phyloP scores from a whole-genome alignment of 92 coral and sea anemone genomes.

The Scolanthus callimorphus region DNA sequence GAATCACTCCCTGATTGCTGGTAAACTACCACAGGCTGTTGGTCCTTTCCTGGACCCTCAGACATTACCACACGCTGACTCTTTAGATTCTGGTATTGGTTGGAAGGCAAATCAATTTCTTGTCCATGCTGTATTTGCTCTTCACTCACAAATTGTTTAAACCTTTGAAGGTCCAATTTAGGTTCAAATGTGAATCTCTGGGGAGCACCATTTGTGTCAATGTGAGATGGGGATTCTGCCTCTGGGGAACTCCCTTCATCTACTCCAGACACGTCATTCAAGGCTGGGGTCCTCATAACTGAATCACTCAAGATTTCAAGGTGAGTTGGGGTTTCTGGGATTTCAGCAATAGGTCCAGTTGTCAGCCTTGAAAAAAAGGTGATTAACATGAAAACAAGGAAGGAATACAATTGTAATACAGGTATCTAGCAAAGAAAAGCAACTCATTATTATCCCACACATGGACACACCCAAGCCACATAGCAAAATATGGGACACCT shows the following conservation, averaged over 20 bases:
- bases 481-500: too few relatives aligned
- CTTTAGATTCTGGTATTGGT: background rate
- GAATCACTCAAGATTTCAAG: slow-evolving; percentile 85
- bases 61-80: background rate
- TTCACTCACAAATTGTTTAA: slow-evolving; percentile 59
- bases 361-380: background rate
- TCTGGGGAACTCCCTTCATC: slow-evolving; percentile 35
- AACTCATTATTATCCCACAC: background rate
- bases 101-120: background rate
- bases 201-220: background rate
- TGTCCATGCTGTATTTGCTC: slow-evolving; percentile 34
- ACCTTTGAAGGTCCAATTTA: slow-evolving; percentile 73
- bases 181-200: slow-evolving; percentile 43
- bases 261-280: slow-evolving; percentile 70
- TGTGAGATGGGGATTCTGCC: slow-evolving; percentile 4
- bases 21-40: background rate
- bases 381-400: background rate
- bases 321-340: slow-evolving; percentile 82
- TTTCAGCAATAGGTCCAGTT: slow-evolving; percentile 49
- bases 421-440: background rate
- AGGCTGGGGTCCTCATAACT: slow-evolving; percentile 90
- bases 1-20: background rate
- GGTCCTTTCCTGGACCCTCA: background rate
- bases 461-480: too few relatives aligned
- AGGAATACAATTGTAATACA: background rate